A percentile compares a stretch with the other conserved stretches of the same genome.
Conservation (phyloP, 2,888 invertebrate species). For the Melanotus villosus region DNA sequence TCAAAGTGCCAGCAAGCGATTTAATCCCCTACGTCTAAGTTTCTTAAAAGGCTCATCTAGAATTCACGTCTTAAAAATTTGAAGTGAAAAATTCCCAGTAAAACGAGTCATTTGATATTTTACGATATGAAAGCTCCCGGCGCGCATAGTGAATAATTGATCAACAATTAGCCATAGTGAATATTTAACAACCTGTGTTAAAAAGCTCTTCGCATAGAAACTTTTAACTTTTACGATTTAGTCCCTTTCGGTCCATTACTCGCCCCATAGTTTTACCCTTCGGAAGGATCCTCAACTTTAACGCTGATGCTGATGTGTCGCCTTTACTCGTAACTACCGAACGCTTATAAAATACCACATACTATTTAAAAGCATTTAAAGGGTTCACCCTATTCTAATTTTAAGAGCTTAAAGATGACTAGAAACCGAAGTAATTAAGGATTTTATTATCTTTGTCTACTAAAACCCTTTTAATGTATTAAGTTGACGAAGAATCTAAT, state of each 20-base stretch:
- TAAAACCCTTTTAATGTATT: background rate
- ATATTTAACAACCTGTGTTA: slow-evolving; percentile 48
- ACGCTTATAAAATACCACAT: background rate
- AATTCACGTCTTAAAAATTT: slow-evolving; percentile 25
- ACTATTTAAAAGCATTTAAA: background rate
- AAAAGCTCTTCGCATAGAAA: slow-evolving; percentile 44
- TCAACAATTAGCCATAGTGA: slow-evolving; percentile 53
- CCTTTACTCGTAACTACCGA: background rate
- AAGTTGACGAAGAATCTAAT: slow-evolving; percentile 2
- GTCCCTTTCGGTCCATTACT: slow-evolving; percentile 38
- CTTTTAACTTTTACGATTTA: slow-evolving; percentile 40
- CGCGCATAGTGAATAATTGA: slow-evolving; percentile 51
- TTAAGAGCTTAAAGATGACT: background rate
- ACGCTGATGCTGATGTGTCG: slow-evolving; percentile 24
- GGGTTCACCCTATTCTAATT: background rate
- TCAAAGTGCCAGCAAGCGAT: slow-evolving; percentile 11
- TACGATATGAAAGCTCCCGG: slow-evolving; percentile 41
- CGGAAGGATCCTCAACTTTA: slow-evolving; percentile 1
- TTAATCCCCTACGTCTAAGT: slow-evolving; percentile 9
- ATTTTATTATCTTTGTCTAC: slow-evolving; percentile 9
- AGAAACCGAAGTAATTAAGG: slow-evolving; percentile 12
- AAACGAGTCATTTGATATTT: slow-evolving; percentile 34
- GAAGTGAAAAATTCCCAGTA: slow-evolving; percentile 20
- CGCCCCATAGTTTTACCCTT: slow-evolving; percentile 23
- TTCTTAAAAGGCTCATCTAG: background rate